Evolutionary conservation across 2,888 invertebrate species (phyloP), one percentile per base, ranked within the genome.

Genomic region (Caenorhabditis angaria): DNA sequence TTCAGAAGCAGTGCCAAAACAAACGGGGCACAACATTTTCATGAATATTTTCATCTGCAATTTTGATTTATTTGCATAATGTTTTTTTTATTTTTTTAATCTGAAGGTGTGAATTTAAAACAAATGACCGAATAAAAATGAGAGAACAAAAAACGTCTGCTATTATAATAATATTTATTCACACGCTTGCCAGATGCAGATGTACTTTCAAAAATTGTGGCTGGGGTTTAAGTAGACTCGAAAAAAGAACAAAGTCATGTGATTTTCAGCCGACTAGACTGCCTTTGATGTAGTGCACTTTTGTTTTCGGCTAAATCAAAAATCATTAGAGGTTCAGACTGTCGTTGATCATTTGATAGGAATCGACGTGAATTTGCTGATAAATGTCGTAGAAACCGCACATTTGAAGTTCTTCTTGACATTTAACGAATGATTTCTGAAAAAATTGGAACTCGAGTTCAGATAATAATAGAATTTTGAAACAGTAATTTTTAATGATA

Each of bases 321-420:
- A 63, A 35, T 57, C 10, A 28, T 70, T 53, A 70, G 24, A 70
- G 24, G 27, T 65, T 61, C n/a, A 70, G 35, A 1, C 64, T 56
- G 3, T 70, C 65, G 32, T 66, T 70, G 29, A 70, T 70, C 4
- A 70, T 62, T 24, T 60, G 62, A 55, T 53, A 63, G 25, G 62
- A 41, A 24, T 65, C 66, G 6, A 48, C 48, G 47, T 70, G 65
- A 55, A 70, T 35, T 28, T 63, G 41, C 10, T 70, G 62, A 20
- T 63, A 66, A n/a, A 70, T 70, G 14, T 70, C 62, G 41, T 59
- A 70, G 58, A 70, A 70, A 28, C 70, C 70, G 56, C 70, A 66
- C 65, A 70, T 60, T 47, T 70, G 62, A 55, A 70, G 55, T 35
- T 70, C 70, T 27, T 70, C 70, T 54, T 70, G 70, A 58, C 62